Conservation (phyloP, 2,113 vertebrate genomes). For the Nyctereutes procyonoides region DNA sequence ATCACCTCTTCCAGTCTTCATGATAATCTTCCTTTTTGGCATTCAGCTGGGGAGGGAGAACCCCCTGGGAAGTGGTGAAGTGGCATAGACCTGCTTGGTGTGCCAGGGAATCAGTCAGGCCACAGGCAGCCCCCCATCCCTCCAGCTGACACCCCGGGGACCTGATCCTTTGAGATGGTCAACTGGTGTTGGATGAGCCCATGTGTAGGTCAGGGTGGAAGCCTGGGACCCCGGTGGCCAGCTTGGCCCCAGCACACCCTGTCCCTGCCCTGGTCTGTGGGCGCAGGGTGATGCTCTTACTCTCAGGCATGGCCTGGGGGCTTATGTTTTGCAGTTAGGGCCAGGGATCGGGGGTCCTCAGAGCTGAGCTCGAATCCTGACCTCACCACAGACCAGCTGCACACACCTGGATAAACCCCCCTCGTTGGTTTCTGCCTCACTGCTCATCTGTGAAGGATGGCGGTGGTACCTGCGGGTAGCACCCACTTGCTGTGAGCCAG, state of each 20-base stretch:
- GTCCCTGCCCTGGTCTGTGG: neutral
- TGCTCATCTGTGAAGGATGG: neutral
- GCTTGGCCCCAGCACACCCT: neutral
- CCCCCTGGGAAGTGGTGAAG: neutral
- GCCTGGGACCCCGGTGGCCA: neutral
- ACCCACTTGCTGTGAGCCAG: neutral
- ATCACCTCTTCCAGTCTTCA: neutral
- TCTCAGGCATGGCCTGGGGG: neutral
- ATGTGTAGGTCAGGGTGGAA: neutral
- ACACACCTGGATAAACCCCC: neutral
- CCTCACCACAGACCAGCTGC: neutral
- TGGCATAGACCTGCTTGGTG: neutral
- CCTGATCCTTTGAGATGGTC: neutral
- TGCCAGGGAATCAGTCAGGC: neutral
- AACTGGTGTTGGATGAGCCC: neutral
- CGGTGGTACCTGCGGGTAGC: rapidly evolving
- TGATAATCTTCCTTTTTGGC: neutral
- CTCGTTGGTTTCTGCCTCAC: neutral
- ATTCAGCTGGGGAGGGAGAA: neutral
- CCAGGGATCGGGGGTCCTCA: neutral
- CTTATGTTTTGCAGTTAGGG: neutral
- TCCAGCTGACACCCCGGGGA: neutral
- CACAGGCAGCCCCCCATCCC: neutral
- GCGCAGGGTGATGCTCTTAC: neutral
- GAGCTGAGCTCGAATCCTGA: neutral